Evolutionary conservation across 2,113 vertebrate genomes (phyloP).

Genomic region (Lynx canadensis): DNA sequence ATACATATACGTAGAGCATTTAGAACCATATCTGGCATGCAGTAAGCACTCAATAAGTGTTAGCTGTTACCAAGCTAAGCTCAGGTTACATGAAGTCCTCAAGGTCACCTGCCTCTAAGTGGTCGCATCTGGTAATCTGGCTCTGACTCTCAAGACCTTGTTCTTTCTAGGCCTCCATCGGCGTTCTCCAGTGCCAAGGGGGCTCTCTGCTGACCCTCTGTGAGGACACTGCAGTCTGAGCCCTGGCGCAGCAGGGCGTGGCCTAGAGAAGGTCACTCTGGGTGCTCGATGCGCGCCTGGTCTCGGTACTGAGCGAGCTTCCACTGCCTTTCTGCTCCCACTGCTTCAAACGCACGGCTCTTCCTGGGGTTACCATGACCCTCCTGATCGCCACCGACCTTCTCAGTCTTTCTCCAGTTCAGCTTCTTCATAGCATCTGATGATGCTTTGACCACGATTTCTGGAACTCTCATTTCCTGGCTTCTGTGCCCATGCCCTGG

Average conservation of each 20-base stretch:
- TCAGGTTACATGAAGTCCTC: background rate
- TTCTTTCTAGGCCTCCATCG: background rate
- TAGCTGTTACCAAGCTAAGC: background rate
- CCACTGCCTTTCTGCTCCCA: background rate
- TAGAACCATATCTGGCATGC: background rate
- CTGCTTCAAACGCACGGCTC: background rate
- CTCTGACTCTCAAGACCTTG: background rate
- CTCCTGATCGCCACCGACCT: background rate
- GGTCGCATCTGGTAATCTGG: background rate
- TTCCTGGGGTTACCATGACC: background rate
- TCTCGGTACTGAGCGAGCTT: background rate
- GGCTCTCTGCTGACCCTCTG: background rate
- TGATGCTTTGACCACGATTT: background rate
- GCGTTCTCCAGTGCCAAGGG: background rate
- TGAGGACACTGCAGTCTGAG: background rate
- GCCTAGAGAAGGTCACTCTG: background rate
- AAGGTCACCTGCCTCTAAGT: accelerated
- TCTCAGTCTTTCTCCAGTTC: background rate
- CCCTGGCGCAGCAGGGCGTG: accelerated
- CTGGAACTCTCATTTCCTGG: background rate
- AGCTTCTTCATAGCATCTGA: background rate
- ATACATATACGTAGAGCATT: background rate
- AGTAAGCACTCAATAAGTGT: background rate
- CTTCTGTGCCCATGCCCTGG: background rate
- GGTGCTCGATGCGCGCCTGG: background rate